phyloP scores from a whole-genome alignment of 2,888 invertebrate species.

The Cheilosia grossa region DNA sequence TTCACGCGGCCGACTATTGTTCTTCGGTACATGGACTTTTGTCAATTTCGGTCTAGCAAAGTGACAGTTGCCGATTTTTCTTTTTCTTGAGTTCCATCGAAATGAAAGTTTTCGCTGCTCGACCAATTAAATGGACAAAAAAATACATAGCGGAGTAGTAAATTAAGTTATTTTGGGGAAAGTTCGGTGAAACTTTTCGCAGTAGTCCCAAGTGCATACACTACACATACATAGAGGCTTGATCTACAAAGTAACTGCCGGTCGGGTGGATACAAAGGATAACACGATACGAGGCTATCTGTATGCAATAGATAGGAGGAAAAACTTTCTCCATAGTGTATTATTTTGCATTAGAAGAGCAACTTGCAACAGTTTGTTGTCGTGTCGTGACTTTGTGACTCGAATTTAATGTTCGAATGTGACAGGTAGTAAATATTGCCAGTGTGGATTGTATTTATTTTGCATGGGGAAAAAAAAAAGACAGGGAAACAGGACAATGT shows the following conservation, averaged over 20 bases:
- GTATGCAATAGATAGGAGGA: constrained; percentile 2
- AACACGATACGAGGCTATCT: not conserved
- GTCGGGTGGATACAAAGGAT: not conserved
- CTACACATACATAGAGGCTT: constrained; percentile 4
- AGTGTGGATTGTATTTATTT: constrained; percentile 22
- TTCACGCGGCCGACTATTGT: constrained; percentile 16
- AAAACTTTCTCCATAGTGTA: constrained; percentile 44
- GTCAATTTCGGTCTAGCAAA: constrained; percentile 21
- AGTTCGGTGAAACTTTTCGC: constrained; percentile 34
- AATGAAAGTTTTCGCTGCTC: not conserved
- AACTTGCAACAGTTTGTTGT: constrained; percentile 58
- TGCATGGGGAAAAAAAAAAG: not conserved
- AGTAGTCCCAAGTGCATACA: constrained; percentile 3
- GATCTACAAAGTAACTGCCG: constrained; percentile 12
- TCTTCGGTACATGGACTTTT: not conserved
- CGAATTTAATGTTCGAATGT: constrained; percentile 47
- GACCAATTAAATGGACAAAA: constrained; percentile 54
- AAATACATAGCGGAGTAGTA: constrained; percentile 29
- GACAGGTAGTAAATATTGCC: constrained; percentile 62
- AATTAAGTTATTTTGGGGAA: constrained; percentile 54
- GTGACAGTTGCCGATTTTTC: constrained; percentile 6
- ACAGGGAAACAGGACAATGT: constrained; percentile 1
- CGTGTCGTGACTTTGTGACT: constrained; percentile 18
- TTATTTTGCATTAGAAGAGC: constrained; percentile 44
- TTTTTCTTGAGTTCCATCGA: not conserved